phyloP scores from a whole-genome alignment of 2,113 vertebrate genomes.

The Pedetes capensis region DNA sequence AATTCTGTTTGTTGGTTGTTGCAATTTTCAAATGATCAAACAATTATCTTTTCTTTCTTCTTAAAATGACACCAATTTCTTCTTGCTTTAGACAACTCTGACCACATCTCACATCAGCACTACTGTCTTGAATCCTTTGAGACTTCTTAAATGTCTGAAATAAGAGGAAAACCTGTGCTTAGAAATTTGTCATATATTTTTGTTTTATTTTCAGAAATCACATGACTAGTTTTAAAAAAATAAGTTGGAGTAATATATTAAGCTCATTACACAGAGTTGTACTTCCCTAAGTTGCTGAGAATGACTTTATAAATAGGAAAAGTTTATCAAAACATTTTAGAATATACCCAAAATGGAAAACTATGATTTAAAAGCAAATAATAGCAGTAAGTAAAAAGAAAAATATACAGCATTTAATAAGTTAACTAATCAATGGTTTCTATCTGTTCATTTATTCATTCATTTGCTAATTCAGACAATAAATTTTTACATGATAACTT shows the following conservation, averaged over 20 bases:
- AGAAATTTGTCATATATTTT: neutral
- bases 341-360: neutral
- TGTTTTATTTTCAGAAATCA: neutral
- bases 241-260: neutral
- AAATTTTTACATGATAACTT: neutral
- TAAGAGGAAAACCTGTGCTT: neutral
- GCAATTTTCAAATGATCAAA: neutral
- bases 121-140: neutral
- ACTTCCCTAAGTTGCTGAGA: neutral
- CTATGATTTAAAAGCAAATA: neutral
- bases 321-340: neutral
- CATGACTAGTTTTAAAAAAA: neutral
- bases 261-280: neutral
- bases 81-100: neutral
- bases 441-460: neutral
- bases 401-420: neutral
- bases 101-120: neutral
- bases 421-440: neutral
- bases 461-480: neutral
- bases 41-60: neutral
- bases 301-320: neutral
- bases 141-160: neutral
- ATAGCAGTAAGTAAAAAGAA: neutral
- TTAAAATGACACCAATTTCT: neutral
- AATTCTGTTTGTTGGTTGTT: neutral